phyloP scores from a whole-genome alignment of 2,113 vertebrate species.

The Bombycilla garrulus region DNA sequence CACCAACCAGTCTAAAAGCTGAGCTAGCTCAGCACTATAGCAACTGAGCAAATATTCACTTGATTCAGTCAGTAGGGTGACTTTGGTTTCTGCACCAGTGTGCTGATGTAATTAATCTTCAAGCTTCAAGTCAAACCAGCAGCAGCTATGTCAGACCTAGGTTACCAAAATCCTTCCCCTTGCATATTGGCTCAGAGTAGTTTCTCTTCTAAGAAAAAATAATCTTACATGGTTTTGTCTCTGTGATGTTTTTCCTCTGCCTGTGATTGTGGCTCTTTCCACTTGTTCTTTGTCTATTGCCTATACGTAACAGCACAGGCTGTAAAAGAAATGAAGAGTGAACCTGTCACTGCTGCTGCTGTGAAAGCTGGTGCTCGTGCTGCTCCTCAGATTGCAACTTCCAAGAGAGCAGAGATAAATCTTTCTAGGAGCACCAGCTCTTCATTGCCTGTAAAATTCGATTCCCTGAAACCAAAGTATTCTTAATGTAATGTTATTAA shows the following conservation, averaged over 20 bases:
- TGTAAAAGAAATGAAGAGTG: background rate
- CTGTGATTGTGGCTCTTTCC: background rate
- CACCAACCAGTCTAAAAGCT: background rate
- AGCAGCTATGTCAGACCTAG: background rate
- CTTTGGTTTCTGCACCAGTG: background rate
- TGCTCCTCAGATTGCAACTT: background rate
- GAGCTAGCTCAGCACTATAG: background rate
- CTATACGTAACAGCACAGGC: background rate
- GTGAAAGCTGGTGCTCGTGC: accelerated
- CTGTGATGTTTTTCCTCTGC: background rate
- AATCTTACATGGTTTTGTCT: background rate
- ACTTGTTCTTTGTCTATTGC: background rate
- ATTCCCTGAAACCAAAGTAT: background rate
- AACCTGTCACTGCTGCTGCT: background rate
- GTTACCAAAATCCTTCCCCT: background rate
- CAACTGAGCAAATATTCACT: background rate
- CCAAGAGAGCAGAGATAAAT: background rate
- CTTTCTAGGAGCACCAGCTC: background rate
- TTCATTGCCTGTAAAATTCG: background rate
- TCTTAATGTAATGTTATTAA: background rate
- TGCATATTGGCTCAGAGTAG: background rate
- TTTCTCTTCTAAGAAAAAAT: background rate
- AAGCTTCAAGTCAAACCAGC: background rate
- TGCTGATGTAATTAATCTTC: background rate
- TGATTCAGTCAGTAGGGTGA: background rate